These are phyloP conservation scores for Porites cylindrica DNA, from an alignment of 92 coral and sea anemone species.

Conservation along the genomic window DNA sequence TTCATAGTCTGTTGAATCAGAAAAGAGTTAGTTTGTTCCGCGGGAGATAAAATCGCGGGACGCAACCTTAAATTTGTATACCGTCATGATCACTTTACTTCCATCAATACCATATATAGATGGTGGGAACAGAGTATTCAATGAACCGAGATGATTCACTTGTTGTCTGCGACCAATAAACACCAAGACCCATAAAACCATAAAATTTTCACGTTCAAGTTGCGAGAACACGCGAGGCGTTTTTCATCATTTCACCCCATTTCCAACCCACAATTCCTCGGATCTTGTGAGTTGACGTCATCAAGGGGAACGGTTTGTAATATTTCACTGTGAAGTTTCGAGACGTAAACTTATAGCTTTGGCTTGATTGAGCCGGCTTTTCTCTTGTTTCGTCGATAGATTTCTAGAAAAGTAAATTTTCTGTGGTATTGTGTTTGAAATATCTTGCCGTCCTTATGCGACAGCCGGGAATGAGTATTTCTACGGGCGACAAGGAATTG, in stretches of 20 bases:
- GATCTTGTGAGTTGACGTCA: constrained; percentile 78
- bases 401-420: constrained; percentile 17
- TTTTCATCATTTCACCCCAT: constrained; percentile 1
- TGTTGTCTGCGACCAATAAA: constrained; percentile 29
- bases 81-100: background rate
- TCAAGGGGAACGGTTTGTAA: constrained; percentile 86
- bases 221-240: constrained; percentile 47
- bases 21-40: background rate
- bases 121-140: constrained; percentile 11
- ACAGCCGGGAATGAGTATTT: constrained; percentile 98
- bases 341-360: constrained; percentile 39
- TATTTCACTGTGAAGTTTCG: constrained; percentile 65
- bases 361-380: constrained; percentile 37
- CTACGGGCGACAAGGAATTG: constrained; percentile 93
- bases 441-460: constrained; percentile 89
- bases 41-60: background rate
- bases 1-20: background rate
- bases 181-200: constrained; percentile 21
- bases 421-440: constrained; percentile 44
- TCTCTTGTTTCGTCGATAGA: constrained; percentile 12
- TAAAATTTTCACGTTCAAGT: background rate
- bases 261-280: constrained; percentile 46
- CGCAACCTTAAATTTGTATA: background rate
- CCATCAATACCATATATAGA: background rate
- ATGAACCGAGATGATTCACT: constrained; percentile 35